Evolutionary conservation across 2,888 invertebrate species (phyloP), one percentile per base, ranked within the genome.

Genomic region (Noctua pronuba): DNA sequence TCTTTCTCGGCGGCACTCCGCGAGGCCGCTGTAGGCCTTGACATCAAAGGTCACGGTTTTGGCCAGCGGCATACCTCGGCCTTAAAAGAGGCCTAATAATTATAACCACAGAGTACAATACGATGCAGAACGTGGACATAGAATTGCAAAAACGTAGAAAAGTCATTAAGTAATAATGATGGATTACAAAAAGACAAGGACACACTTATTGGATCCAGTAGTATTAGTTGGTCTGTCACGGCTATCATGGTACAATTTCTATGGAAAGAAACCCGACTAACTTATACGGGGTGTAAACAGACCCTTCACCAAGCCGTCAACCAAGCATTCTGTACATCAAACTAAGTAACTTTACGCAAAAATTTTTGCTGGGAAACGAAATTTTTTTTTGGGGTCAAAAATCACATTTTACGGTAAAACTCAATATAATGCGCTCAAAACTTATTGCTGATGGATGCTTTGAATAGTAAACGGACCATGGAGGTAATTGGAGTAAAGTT

Each of bases 11-110:
- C 71, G 44, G 11, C 35, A 68, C 18, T 70, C 65, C 24, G 55
- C 46, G 70, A 71, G 69, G 76, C 76, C 31, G 41, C 24, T 60
- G 18, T 10, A 69, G 65, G 79, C 90, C 91, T 90, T 90, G 90
- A 85, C 82, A 83, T 58, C 6, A 89, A 90, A 92, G 92, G 91
- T 91, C 91, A 90, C 84, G 87, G 88, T 65, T 88, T 89, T 86
- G 81, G 89, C 88, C 86, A 87, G 84, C 81, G 84, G 88, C 87
- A 79, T 69, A 72, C 73, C n/a, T 28, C 21, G 65, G 69, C 46
- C 62, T 77, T 76, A 71, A 31, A 10, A 66, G 21, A 79, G 78
- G 79, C 79, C 73, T 83, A 35, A 49, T 68, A 60, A 55, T 38
- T 77, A 44, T 67, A n/a, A 60, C 58, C 60, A 71, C 16, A 73